phyloP scores from a whole-genome alignment of 2,888 invertebrate genomes.

The Epinotia brunnichana region DNA sequence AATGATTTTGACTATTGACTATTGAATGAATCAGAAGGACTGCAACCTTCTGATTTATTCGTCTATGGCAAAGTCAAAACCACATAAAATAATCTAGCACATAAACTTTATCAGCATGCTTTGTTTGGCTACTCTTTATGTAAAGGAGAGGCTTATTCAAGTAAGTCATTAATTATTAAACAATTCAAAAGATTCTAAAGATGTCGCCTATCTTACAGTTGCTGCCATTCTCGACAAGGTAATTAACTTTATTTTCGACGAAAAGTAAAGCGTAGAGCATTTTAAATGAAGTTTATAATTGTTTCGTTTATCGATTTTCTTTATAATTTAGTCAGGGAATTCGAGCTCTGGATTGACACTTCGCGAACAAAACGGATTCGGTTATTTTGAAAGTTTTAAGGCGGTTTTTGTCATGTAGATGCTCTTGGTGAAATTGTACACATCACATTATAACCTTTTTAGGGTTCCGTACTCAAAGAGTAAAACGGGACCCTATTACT shows the following conservation, averaged over 20 bases:
- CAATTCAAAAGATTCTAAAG: conserved; percentile 67
- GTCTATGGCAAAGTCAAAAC: too few relatives aligned
- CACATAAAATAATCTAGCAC: neutral
- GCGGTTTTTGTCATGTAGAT: too few relatives aligned
- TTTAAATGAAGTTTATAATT: conserved; percentile 61
- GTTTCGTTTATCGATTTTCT: conserved; percentile 26
- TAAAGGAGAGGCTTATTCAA: conserved; percentile 44
- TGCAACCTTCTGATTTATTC: too few relatives aligned
- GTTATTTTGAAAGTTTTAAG: too few relatives aligned
- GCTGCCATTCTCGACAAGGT: conserved; percentile 66
- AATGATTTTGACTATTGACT: too few relatives aligned
- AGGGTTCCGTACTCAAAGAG: too few relatives aligned
- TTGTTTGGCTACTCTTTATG: neutral
- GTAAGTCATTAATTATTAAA: conserved; percentile 68
- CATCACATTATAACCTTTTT: too few relatives aligned
- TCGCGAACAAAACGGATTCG: neutral
- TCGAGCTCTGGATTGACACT: neutral
- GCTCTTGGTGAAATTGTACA: too few relatives aligned
- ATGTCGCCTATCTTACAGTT: conserved; percentile 61
- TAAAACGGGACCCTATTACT: too few relatives aligned
- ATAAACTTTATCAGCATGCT: conserved; percentile 1
- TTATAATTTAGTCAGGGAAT: conserved; percentile 5
- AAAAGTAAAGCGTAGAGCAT: conserved; percentile 61
- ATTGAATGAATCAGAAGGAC: too few relatives aligned
- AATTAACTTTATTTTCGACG: conserved; percentile 73